A percentile compares a stretch with the other conserved stretches of the same genome.
phyloP scores from a whole-genome alignment of 2,113 vertebrate genomes.

The Coptodon bakossiorum region DNA sequence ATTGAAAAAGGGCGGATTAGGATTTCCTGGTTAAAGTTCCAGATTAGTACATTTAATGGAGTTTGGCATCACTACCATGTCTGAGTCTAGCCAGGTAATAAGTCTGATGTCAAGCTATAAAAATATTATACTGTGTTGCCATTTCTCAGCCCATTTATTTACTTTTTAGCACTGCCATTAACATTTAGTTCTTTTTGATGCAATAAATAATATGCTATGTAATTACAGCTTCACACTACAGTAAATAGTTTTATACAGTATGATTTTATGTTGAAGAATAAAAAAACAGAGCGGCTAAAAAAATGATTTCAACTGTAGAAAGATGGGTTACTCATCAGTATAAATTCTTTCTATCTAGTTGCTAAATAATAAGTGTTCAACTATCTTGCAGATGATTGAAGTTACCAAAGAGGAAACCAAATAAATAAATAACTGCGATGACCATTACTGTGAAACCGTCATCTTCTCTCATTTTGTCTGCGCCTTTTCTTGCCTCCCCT shows the following conservation, averaged over 20 bases:
- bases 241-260: background rate
- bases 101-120: background rate
- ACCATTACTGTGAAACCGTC: background rate
- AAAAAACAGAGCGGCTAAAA: background rate
- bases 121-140: background rate
- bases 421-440: background rate
- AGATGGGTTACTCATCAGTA: accelerated
- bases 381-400: background rate
- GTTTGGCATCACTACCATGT: background rate
- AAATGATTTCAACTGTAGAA: background rate
- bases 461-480: background rate
- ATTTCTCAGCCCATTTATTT: background rate
- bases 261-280: background rate
- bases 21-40: background rate
- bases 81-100: background rate
- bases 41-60: background rate
- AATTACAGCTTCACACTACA: background rate
- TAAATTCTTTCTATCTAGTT: background rate
- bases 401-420: background rate
- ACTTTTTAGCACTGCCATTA: background rate
- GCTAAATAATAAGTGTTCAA: background rate
- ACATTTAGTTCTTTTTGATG: background rate
- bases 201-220: background rate
- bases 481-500: background rate
- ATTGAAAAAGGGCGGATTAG: accelerated